Evolutionary conservation across 35 echinoderm and acorn worm genomes (phyloP).

Genomic region (Apostichopus californicus): DNA sequence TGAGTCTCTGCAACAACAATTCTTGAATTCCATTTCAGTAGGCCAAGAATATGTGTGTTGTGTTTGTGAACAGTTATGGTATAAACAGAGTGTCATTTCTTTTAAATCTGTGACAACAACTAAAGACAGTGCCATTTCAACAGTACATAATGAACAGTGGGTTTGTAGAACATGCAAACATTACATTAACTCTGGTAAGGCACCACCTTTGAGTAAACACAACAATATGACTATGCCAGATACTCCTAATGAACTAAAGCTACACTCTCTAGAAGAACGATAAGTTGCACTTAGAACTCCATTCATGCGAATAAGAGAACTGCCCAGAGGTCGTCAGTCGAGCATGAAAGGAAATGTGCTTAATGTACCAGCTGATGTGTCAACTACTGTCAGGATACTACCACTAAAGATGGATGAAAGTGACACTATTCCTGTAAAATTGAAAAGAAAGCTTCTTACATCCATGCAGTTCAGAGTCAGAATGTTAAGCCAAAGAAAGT

Average conservation of each 20-base stretch:
- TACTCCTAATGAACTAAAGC: constrained; percentile 24
- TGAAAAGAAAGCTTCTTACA: constrained; percentile 56
- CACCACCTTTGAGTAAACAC: not conserved
- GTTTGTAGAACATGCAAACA: constrained; percentile 49
- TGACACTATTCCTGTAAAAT: constrained; percentile 52
- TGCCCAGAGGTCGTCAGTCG: constrained; percentile 54
- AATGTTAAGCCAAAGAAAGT: constrained; percentile 55
- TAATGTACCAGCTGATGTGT: constrained; percentile 52
- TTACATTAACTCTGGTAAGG: not conserved
- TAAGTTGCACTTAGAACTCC: constrained; percentile 43
- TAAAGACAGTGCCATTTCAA: no score
- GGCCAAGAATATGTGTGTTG: constrained; percentile 49
- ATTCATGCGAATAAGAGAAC: constrained; percentile 59
- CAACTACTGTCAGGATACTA: constrained; percentile 22
- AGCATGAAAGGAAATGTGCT: constrained; percentile 56
- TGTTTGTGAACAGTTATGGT: constrained; percentile 58
- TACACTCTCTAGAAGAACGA: constrained; percentile 53
- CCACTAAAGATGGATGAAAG: constrained; percentile 45
- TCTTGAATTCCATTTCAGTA: constrained; percentile 25
- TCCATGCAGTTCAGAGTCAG: constrained; percentile 24
- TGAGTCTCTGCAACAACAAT: constrained; percentile 3
- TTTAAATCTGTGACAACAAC: not conserved
- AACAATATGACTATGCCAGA: constrained; percentile 15
- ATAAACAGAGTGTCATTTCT: constrained; percentile 33
- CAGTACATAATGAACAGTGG: not conserved